phyloP scores from a whole-genome alignment of 2,797 vertebrate genomes.

The Phalanger gymnotis region DNA sequence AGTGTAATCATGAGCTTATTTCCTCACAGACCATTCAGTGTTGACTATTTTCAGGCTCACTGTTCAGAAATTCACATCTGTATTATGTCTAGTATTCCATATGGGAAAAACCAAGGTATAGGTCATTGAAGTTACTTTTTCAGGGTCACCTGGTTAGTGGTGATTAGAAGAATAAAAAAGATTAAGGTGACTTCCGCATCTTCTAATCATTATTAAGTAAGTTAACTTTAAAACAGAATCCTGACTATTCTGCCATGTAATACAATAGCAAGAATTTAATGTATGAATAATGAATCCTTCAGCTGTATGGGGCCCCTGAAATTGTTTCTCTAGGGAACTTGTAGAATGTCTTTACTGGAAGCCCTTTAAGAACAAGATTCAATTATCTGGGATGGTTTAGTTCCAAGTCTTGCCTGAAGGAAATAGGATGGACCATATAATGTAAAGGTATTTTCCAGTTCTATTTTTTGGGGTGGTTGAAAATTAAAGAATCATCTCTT shows the following conservation, averaged over 20 bases:
- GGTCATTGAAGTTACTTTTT: not conserved
- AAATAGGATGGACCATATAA: conserved; percentile 9
- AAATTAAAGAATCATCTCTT: not conserved
- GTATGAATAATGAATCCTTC: not conserved
- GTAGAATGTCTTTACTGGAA: conserved; percentile 27
- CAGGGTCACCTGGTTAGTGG: not conserved
- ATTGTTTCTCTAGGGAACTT: not conserved
- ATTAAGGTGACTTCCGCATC: not conserved
- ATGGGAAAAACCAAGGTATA: conserved; percentile 2
- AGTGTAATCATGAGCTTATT: not conserved
- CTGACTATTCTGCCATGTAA: not conserved
- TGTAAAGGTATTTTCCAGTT: not conserved
- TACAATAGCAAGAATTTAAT: not conserved
- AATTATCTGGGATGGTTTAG: conserved; percentile 38
- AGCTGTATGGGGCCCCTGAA: not conserved
- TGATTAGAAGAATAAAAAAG: not conserved
- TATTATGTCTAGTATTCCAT: not conserved
- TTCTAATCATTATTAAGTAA: not conserved
- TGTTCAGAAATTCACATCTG: conserved; percentile 26
- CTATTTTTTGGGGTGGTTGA: not conserved
- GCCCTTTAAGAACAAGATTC: conserved; percentile 34
- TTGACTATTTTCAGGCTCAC: not conserved
- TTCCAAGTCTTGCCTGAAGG: conserved; percentile 35
- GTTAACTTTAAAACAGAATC: not conserved
- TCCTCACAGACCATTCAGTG: not conserved